phyloP scores from a whole-genome alignment of 2,113 vertebrate genomes.

The Apteryx mantelli region DNA sequence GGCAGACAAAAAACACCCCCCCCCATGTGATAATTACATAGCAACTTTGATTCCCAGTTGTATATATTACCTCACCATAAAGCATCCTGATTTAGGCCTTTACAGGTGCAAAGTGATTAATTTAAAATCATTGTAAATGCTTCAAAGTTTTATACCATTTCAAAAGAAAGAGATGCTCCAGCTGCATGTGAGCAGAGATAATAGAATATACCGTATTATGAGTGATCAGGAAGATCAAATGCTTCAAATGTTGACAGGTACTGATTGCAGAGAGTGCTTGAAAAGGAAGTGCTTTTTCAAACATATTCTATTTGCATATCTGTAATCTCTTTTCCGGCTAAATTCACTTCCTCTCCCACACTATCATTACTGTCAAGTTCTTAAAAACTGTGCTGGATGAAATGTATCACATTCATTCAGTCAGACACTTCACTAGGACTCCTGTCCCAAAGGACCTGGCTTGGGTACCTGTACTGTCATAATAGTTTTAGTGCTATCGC shows the following conservation, averaged over 20 bases:
- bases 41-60: not conserved
- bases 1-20: not conserved
- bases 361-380: not conserved
- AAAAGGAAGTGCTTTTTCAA: not conserved
- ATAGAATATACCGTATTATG: not conserved
- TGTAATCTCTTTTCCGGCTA: not conserved
- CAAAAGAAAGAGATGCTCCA: not conserved
- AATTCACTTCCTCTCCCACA: not conserved
- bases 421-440: not conserved
- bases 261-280: not conserved
- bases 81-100: not conserved
- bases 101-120: not conserved
- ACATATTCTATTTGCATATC: not conserved
- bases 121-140: not conserved
- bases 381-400: not conserved
- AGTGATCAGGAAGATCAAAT: not conserved
- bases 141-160: not conserved
- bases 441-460: not conserved
- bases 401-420: not conserved
- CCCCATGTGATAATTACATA: not conserved
- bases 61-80: not conserved
- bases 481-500: not conserved
- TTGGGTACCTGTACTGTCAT: not conserved
- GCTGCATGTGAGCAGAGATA: not conserved
- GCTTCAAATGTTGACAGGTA: not conserved